A percentile compares a stretch with the other conserved stretches of the same genome.
Conservation (phyloP, 2,113 vertebrate genomes). For the Eurystomus gularis region DNA sequence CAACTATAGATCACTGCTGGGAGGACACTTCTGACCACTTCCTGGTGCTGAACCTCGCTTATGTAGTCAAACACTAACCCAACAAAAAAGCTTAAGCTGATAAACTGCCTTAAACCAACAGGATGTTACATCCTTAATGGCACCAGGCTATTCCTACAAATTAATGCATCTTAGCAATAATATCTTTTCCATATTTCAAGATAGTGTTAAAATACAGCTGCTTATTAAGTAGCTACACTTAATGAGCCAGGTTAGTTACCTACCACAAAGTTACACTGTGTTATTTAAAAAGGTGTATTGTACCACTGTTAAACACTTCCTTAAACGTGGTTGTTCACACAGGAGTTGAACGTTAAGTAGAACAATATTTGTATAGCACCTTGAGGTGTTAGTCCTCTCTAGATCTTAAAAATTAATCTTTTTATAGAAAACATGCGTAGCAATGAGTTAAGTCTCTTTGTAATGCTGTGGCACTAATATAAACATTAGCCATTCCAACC, state of each 20-base stretch:
- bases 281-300: background rate
- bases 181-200: background rate
- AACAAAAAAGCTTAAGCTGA: conserved; percentile 1
- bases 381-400: background rate
- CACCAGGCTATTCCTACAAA: background rate
- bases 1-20: background rate
- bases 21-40: background rate
- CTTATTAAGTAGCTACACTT: background rate
- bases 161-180: background rate
- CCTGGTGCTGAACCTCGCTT: background rate
- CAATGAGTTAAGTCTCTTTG: background rate
- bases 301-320: background rate
- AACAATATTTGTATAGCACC: background rate
- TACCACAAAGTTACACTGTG: background rate
- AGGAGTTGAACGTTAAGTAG: background rate
- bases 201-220: background rate
- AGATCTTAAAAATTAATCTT: background rate
- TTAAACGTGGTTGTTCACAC: background rate
- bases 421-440: background rate
- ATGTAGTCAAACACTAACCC: background rate
- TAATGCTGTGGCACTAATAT: background rate
- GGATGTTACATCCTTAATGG: background rate
- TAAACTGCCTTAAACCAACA: background rate
- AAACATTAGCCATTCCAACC: background rate
- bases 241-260: background rate